Evolutionary conservation across 1,140 invertebrate species (phyloP).

Genomic region (Luehdorfia chinensis): DNA sequence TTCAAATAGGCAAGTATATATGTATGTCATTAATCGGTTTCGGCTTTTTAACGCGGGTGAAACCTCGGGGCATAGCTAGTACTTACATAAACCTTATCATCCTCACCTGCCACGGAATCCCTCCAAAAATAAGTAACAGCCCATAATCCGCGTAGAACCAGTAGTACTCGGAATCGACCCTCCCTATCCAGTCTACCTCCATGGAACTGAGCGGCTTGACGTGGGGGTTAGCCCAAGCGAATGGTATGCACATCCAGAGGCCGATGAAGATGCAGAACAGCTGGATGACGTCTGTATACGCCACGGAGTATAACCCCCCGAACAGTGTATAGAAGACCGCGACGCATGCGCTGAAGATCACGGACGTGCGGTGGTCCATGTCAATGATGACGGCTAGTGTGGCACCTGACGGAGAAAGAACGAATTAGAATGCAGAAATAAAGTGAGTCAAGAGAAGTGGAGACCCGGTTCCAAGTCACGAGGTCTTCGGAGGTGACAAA

Average conservation of each 20-base stretch:
- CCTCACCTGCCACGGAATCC: conserved; percentile 98
- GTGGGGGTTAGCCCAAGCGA: conserved; percentile 92
- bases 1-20: no score
- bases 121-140: conserved; percentile 95
- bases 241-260: conserved; percentile 98
- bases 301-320: conserved; percentile 98
- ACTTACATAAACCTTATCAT: no score
- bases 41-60: no score
- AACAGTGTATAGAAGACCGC: conserved; percentile 98
- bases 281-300: conserved; percentile 99
- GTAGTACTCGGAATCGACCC: conserved; percentile 83
- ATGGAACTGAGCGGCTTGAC: conserved; percentile 87
- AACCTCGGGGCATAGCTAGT: no score
- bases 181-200: conserved; percentile 94
- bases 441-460: no score
- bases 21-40: no score
- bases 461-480: no score
- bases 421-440: no score
- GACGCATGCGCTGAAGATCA: conserved; percentile 96
- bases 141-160: conserved; percentile 95
- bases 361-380: conserved; percentile 93
- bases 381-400: conserved; percentile 98
- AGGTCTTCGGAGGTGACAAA: no score
- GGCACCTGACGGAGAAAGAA: conserved; percentile 80
- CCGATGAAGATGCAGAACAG: conserved; percentile 99